Evolutionary conservation across 2,113 vertebrate genomes (phyloP).

Genomic region (Corythoichthys intestinalis): DNA sequence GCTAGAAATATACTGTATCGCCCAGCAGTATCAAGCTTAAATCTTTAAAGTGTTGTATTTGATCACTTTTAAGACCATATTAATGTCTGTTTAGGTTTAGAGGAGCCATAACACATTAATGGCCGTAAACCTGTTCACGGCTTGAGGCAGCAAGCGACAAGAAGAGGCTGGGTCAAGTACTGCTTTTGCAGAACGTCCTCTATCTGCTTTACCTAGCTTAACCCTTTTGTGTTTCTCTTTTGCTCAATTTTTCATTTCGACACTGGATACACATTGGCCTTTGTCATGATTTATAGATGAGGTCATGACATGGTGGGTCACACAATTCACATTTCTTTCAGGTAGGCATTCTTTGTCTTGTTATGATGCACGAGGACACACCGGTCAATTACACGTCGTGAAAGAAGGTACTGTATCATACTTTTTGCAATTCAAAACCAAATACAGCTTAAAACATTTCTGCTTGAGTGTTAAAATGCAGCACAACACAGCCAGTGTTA

Average conservation of each 20-base stretch:
- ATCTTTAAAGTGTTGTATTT: background rate
- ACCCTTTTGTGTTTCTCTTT: background rate
- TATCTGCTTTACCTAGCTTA: background rate
- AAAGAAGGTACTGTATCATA: background rate
- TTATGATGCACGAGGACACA: background rate
- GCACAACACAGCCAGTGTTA: background rate
- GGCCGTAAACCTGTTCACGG: background rate
- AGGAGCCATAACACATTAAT: background rate
- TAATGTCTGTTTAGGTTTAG: conserved; percentile 15
- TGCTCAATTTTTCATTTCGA: background rate
- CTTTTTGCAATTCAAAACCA: background rate
- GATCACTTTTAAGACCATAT: background rate
- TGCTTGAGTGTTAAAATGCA: background rate
- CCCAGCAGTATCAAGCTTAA: background rate
- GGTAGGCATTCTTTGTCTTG: background rate
- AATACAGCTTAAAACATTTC: background rate
- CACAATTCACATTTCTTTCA: background rate
- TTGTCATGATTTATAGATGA: conserved; percentile 3
- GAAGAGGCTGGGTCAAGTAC: background rate
- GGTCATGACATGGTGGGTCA: background rate
- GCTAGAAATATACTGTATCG: background rate
- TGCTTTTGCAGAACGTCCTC: background rate
- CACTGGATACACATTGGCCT: background rate
- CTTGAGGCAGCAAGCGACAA: background rate
- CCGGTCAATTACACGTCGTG: too few species aligned